Evolutionary conservation across 2,113 vertebrate genomes (phyloP).

Genomic region (Nesogale talazaci): DNA sequence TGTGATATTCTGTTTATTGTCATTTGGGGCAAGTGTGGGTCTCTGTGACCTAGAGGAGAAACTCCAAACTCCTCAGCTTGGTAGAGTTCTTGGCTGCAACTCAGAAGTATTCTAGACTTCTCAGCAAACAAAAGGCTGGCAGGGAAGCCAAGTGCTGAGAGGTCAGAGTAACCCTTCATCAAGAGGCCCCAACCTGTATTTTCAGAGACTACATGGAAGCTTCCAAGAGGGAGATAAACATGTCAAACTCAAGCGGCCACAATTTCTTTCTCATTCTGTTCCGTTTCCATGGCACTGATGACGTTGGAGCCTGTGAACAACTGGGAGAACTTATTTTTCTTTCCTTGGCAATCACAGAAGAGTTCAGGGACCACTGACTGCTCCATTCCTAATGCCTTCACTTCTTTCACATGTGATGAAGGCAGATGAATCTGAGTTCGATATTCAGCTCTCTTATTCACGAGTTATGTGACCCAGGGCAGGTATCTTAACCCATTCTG

Average conservation of each 20-base stretch:
- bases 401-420: slow-evolving; percentile 40
- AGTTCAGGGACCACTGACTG: slow-evolving; percentile 29
- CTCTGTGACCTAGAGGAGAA: slow-evolving; percentile 51
- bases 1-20: background rate
- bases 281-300: slow-evolving; percentile 63
- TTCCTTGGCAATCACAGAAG: slow-evolving; percentile 52
- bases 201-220: slow-evolving; percentile 45
- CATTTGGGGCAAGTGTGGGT: slow-evolving; percentile 20
- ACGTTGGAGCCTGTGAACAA: slow-evolving; percentile 52
- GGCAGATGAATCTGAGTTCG: background rate
- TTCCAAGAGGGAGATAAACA: slow-evolving; percentile 56
- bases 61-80: slow-evolving; percentile 43
- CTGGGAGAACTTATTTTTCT: slow-evolving; percentile 33
- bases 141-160: slow-evolving; percentile 43
- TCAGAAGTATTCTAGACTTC: slow-evolving; percentile 51
- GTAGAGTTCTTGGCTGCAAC: slow-evolving; percentile 5
- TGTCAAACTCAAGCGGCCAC: slow-evolving; percentile 28
- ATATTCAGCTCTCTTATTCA: slow-evolving; percentile 4
- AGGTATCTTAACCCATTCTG: background rate
- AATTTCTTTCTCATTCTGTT: background rate
- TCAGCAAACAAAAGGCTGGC: slow-evolving; percentile 36
- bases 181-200: slow-evolving; percentile 54
- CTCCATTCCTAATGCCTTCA: slow-evolving; percentile 42
- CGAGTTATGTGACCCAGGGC: background rate
- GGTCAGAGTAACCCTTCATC: slow-evolving; percentile 53